Conservation (phyloP, 2,113 vertebrate genomes). For the Eulemur rufifrons region DNA sequence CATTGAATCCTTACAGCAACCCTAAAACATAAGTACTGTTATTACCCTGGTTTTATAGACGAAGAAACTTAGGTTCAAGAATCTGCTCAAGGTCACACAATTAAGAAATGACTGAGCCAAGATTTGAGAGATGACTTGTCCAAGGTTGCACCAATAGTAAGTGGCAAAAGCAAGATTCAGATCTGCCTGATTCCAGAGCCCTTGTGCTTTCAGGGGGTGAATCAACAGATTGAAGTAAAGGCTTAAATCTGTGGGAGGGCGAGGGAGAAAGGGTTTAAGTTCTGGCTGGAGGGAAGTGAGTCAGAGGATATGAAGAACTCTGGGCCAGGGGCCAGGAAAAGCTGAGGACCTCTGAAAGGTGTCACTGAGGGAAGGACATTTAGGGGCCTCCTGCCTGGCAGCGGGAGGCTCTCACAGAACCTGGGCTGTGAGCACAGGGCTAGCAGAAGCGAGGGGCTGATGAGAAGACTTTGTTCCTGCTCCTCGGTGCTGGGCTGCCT, state of each 20-base stretch:
- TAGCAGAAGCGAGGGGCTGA: background rate
- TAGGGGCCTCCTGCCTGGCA: background rate
- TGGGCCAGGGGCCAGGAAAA: background rate
- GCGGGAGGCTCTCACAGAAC: background rate
- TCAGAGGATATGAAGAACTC: constrained; percentile 28
- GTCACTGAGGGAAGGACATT: background rate
- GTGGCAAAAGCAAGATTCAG: background rate
- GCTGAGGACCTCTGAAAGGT: background rate
- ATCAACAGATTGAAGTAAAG: background rate
- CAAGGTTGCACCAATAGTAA: background rate
- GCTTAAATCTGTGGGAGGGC: background rate
- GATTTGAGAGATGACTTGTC: background rate
- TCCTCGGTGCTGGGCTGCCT: background rate
- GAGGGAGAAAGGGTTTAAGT: background rate
- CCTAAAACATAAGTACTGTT: background rate
- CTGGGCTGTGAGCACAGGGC: background rate
- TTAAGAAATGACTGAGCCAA: background rate
- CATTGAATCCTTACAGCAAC: background rate
- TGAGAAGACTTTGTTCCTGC: background rate
- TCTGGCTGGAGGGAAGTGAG: constrained; percentile 11
- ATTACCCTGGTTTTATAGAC: background rate
- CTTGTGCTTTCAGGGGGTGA: background rate
- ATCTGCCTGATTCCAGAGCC: background rate
- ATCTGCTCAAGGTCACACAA: background rate
- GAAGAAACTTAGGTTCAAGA: background rate